A percentile compares a stretch with the other conserved stretches of the same genome.
These are phyloP conservation scores for Gila orcuttii DNA, from an alignment of 2,113 vertebrate species.

Conservation along the genomic window DNA sequence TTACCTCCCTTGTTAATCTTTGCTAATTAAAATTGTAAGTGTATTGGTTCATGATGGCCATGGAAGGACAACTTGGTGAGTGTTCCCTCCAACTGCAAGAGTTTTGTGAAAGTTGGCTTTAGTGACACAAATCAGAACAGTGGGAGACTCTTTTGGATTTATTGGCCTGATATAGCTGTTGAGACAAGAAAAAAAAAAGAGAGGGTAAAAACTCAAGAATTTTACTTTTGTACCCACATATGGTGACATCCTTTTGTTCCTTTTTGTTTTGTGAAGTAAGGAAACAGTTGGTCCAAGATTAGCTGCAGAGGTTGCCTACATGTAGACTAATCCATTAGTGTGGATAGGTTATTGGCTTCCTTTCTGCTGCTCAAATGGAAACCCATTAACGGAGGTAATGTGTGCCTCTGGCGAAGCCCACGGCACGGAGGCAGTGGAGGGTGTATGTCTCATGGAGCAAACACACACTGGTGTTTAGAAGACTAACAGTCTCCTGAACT, in stretches of 20 bases:
- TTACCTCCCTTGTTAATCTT: conserved; percentile 85
- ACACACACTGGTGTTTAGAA: conserved; percentile 95
- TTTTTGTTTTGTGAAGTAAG: conserved; percentile 47
- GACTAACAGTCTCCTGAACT: conserved; percentile 98
- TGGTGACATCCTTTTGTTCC: conserved; percentile 27
- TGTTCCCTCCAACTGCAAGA: conserved; percentile 15
- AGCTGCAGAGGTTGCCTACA: conserved; percentile 86
- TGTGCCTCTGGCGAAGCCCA: conserved; percentile 82
- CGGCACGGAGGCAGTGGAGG: conserved; percentile 85
- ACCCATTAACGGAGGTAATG: conserved; percentile 99
- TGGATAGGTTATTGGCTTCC: conserved; percentile 92
- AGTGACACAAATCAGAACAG: conserved; percentile 9
- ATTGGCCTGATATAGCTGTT: background rate
- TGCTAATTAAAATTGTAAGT: conserved; percentile 79
- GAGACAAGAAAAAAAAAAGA: too few species aligned
- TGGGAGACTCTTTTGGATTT: background rate
- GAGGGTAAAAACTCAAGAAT: too few species aligned
- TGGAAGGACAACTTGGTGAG: conserved; percentile 34
- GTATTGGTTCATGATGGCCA: conserved; percentile 32
- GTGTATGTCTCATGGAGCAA: conserved; percentile 96
- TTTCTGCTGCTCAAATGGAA: conserved; percentile 88
- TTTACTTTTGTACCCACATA: background rate
- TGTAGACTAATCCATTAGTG: conserved; percentile 93
- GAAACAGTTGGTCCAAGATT: conserved; percentile 88
- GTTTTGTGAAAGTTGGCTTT: conserved; percentile 4